Evolutionary conservation across 2,113 vertebrate genomes (phyloP).

Genomic region (Nyctereutes procyonoides): DNA sequence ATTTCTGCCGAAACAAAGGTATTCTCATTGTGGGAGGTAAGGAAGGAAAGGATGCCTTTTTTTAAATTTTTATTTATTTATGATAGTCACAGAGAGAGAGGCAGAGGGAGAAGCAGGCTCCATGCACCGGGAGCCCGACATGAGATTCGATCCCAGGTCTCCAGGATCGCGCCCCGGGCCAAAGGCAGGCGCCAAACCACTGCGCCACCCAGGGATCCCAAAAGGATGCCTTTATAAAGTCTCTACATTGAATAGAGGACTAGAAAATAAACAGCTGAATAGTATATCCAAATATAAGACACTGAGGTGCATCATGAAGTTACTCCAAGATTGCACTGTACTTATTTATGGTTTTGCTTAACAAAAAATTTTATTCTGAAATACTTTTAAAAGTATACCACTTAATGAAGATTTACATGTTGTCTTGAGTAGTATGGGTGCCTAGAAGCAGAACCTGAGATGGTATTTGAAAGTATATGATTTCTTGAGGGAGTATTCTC

Average conservation of each 20-base stretch:
- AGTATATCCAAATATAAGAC: not conserved
- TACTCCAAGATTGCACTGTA: conserved; percentile 8
- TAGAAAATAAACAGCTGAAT: conserved; percentile 54
- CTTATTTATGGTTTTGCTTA: conserved; percentile 34
- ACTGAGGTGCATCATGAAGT: not conserved
- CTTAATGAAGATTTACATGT: conserved; percentile 35
- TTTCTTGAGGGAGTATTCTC: conserved; percentile 10
- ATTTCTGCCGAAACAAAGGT: conserved; percentile 61
- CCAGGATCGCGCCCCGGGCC: too few species aligned
- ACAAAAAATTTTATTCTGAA: conserved; percentile 29
- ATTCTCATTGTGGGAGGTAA: conserved; percentile 31
- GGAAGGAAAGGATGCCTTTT: conserved; percentile 49
- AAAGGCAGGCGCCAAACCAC: too few species aligned
- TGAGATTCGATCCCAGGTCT: too few species aligned
- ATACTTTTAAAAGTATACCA: not conserved
- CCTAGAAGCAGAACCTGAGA: conserved; percentile 17
- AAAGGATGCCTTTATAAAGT: conserved; percentile 54
- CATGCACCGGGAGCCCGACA: too few species aligned
- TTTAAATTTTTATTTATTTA: too few species aligned
- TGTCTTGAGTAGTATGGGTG: conserved; percentile 23
- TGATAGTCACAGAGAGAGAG: too few species aligned
- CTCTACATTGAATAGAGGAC: conserved; percentile 3
- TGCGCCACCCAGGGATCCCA: too few species aligned
- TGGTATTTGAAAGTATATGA: not conserved
- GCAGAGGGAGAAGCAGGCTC: too few species aligned